Evolutionary conservation across 1,140 invertebrate genomes (phyloP).

Genomic region (Trichoplusia ni): DNA sequence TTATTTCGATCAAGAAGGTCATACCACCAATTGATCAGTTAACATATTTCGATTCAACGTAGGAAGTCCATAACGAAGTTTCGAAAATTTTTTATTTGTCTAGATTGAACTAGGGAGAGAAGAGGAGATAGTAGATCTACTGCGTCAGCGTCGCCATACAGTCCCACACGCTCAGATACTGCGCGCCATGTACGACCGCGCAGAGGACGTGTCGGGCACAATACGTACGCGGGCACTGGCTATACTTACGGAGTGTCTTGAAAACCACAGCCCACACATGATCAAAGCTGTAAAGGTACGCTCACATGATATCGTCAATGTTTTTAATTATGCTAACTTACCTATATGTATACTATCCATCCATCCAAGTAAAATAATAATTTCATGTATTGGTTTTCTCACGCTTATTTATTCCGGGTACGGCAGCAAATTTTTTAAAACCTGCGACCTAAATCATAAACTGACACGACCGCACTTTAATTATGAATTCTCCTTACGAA

Average conservation of each 20-base stretch:
- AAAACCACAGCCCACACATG: slow-evolving; percentile 43
- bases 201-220: slow-evolving; percentile 64
- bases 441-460: too few relatives aligned
- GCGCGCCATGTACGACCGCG: slow-evolving; percentile 67
- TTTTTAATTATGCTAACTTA: too few relatives aligned
- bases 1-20: too few relatives aligned
- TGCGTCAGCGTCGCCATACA: slow-evolving; percentile 47
- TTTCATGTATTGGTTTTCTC: too few relatives aligned
- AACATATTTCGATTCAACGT: too few relatives aligned
- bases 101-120: neutral
- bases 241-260: slow-evolving; percentile 59
- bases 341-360: too few relatives aligned
- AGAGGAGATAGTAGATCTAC: slow-evolving; percentile 26
- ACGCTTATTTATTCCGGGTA: too few relatives aligned
- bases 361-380: too few relatives aligned
- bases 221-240: slow-evolving; percentile 63
- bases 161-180: slow-evolving; percentile 60
- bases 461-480: too few relatives aligned
- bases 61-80: too few relatives aligned
- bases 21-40: neutral
- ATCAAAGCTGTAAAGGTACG: slow-evolving; percentile 56
- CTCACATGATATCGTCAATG: neutral
- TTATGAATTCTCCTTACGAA: too few relatives aligned
- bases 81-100: neutral
- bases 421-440: too few relatives aligned